Conservation (phyloP, 2,113 vertebrate species). For the Alces alces region DNA sequence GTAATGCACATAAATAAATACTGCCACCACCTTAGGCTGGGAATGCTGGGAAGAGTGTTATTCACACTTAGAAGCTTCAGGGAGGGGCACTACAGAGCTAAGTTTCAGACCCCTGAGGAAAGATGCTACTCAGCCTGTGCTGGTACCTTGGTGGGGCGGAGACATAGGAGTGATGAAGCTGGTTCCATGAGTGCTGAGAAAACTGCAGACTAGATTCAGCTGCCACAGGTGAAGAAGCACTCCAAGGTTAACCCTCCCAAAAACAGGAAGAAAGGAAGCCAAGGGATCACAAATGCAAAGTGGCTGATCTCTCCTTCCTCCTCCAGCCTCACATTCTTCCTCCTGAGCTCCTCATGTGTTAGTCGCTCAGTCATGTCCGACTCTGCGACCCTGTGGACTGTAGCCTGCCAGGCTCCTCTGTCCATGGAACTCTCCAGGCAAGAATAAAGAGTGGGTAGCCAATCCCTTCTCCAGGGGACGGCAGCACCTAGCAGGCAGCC, state of each 20-base stretch:
- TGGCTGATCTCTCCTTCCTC: too few species aligned
- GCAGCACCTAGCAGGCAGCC: not conserved
- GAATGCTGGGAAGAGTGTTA: not conserved
- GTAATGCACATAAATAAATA: not conserved
- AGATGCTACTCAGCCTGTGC: rapidly evolving
- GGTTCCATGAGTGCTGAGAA: not conserved
- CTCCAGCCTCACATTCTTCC: not conserved
- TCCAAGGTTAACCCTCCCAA: not conserved
- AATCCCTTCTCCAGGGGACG: not conserved
- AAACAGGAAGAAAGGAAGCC: not conserved
- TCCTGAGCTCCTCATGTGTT: not conserved
- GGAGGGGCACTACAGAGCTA: too few species aligned
- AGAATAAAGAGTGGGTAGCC: not conserved
- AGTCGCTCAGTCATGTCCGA: not conserved
- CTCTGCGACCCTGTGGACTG: rapidly evolving
- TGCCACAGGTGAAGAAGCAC: not conserved
- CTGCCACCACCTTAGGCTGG: not conserved
- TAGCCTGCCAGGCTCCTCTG: not conserved
- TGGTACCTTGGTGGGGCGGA: not conserved
- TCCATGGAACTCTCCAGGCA: not conserved
- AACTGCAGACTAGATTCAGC: not conserved
- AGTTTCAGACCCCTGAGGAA: not conserved
- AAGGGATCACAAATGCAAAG: rapidly evolving
- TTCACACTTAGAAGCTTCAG: not conserved
- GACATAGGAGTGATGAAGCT: not conserved